Percentiles rank a stretch among this genome's conserved stretches.
Conservation (phyloP, 1,140 invertebrate species). For the Brachionus sp. region DNA sequence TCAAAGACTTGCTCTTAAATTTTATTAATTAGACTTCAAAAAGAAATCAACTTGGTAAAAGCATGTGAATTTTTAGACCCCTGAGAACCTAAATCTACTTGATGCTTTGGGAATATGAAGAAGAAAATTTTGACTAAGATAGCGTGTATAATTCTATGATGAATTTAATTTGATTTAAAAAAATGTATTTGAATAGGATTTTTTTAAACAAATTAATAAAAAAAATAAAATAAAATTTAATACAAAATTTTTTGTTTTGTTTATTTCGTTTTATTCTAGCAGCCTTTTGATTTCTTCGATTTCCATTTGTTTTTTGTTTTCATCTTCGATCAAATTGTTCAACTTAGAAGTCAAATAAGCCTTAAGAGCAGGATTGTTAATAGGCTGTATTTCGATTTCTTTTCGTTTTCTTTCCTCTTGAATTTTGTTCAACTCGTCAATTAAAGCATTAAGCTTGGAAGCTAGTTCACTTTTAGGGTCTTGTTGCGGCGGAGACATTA, state of each 20-base stretch:
- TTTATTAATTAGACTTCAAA: no score
- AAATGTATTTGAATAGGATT: neutral
- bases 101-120: no score
- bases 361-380: slow-evolving; percentile 25
- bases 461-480: neutral
- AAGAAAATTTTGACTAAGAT: no score
- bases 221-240: neutral
- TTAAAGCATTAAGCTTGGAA: neutral
- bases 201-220: neutral
- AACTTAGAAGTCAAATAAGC: neutral
- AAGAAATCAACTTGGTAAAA: no score
- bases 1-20: no score
- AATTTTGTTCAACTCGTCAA: neutral
- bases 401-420: slow-evolving; percentile 5
- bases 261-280: neutral
- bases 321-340: slow-evolving; percentile 20
- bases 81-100: no score
- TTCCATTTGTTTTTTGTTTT: neutral
- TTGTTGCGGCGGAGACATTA: neutral
- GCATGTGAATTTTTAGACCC: no score
- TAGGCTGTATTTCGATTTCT: slow-evolving; percentile 17
- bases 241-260: no score
- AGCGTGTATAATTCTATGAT: no score
- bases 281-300: slow-evolving; percentile 7
- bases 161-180: no score